Conservation (phyloP, 2,797 vertebrate genomes). For the Enteromius fasciolatus region DNA sequence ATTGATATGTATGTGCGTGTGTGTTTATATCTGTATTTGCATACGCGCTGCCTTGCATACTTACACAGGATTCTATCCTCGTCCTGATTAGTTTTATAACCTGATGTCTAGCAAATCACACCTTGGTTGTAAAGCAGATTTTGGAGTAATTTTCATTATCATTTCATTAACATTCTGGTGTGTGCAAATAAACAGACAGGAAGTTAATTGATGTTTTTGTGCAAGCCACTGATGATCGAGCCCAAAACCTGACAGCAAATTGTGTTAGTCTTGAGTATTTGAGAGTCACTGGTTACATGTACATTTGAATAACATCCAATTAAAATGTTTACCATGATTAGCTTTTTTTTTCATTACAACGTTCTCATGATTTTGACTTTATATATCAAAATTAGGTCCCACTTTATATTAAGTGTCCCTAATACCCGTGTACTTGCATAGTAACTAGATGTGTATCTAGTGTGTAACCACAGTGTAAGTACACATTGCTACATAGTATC, state of each 20-base stretch:
- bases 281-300: slow-evolving; percentile 17
- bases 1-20: slow-evolving; percentile 18
- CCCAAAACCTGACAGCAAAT: slow-evolving; percentile 4
- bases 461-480: too few species aligned
- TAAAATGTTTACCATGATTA: slow-evolving; percentile 2
- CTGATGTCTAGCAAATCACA: slow-evolving; percentile 29
- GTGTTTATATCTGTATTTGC: slow-evolving; percentile 40
- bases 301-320: neutral
- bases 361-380: neutral
- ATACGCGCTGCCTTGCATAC: slow-evolving; percentile 8
- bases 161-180: slow-evolving; percentile 38
- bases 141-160: slow-evolving; percentile 25
- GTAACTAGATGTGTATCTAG: too few species aligned
- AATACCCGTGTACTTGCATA: too few species aligned
- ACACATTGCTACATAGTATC: too few species aligned
- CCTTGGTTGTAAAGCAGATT: slow-evolving; percentile 32
- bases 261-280: slow-evolving; percentile 19
- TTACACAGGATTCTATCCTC: neutral
- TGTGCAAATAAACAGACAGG: slow-evolving; percentile 22
- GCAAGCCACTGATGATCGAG: slow-evolving; percentile 25
- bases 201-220: slow-evolving; percentile 35
- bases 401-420: too few species aligned
- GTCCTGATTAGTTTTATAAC: slow-evolving; percentile 28
- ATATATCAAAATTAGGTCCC: too few species aligned
- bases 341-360: too few species aligned